Conservation (phyloP, 2,797 vertebrate species). For the Macrochelys suwanniensis region DNA sequence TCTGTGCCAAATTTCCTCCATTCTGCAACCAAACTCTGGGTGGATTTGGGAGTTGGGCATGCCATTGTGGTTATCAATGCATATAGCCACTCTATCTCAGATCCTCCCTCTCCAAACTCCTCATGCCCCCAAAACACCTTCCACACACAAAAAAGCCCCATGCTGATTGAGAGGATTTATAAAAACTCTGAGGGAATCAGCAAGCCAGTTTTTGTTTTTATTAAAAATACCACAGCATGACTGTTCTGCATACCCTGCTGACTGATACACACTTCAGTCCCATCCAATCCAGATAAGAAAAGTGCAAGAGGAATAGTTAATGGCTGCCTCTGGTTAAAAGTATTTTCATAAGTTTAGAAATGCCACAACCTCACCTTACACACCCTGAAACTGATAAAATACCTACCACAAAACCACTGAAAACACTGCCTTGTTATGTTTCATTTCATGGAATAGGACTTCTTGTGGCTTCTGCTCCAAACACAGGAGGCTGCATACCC, state of each 20-base stretch:
- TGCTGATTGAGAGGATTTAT: not conserved
- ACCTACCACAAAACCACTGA: rapidly evolving
- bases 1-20: not conserved
- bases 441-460: slow-evolving; percentile 70
- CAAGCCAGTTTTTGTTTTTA: not conserved
- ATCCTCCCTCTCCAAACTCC: not conserved
- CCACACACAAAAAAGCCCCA: not conserved
- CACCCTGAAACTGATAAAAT: not conserved
- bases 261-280: not conserved
- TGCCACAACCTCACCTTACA: not conserved
- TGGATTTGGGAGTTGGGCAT: not conserved
- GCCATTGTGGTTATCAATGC: not conserved
- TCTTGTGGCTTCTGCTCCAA: slow-evolving; percentile 72
- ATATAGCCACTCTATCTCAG: not conserved
- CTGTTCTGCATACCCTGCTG: not conserved
- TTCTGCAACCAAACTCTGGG: not conserved
- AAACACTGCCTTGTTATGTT: slow-evolving; percentile 50
- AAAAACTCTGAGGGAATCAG: not conserved
- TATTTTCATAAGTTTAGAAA: not conserved
- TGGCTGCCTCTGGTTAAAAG: not conserved
- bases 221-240: not conserved
- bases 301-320: not conserved
- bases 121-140: not conserved
- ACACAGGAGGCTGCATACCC: slow-evolving; percentile 82
- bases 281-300: not conserved